Percentiles rank a stretch among this genome's conserved stretches.
phyloP scores from a whole-genome alignment of 2,888 invertebrate genomes.

The Hypselothyrea guttata region DNA sequence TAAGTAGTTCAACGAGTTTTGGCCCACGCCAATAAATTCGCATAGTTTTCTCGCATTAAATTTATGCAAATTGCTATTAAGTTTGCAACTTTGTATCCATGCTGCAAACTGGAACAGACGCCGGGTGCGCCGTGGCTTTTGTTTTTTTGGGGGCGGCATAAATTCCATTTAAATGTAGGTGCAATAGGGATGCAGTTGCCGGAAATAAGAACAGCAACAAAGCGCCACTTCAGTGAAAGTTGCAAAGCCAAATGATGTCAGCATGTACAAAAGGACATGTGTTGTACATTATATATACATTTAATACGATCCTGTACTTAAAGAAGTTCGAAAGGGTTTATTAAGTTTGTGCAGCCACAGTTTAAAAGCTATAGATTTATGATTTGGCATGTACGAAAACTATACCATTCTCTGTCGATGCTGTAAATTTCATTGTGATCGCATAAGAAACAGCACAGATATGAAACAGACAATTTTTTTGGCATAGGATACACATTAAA shows the following conservation, averaged over 20 bases:
- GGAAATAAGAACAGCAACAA: constrained; percentile 31
- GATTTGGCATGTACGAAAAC: no score
- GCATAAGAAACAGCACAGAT: no score
- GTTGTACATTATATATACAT: no score
- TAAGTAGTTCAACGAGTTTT: constrained; percentile 45
- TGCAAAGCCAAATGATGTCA: not conserved
- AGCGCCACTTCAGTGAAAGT: not conserved
- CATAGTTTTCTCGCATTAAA: constrained; percentile 33
- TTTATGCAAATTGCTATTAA: constrained; percentile 68
- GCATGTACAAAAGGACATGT: no score
- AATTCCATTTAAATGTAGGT: constrained; percentile 47
- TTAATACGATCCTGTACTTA: no score
- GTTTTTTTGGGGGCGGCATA: constrained; percentile 58
- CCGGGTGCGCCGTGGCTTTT: constrained; percentile 22
- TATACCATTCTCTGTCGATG: no score
- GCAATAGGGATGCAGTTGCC: constrained; percentile 20
- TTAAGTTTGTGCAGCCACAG: no score
- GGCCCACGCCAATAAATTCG: constrained; percentile 27
- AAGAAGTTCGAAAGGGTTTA: no score
- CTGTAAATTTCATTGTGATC: no score
- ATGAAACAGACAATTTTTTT: no score
- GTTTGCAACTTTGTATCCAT: constrained; percentile 18
- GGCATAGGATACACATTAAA: no score
- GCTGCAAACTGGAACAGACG: constrained; percentile 39
- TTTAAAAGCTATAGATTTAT: no score